Evolutionary conservation across 1,140 invertebrate species (phyloP), one percentile per base, ranked within the genome.

Genomic region (Polyergus mexicanus): DNA sequence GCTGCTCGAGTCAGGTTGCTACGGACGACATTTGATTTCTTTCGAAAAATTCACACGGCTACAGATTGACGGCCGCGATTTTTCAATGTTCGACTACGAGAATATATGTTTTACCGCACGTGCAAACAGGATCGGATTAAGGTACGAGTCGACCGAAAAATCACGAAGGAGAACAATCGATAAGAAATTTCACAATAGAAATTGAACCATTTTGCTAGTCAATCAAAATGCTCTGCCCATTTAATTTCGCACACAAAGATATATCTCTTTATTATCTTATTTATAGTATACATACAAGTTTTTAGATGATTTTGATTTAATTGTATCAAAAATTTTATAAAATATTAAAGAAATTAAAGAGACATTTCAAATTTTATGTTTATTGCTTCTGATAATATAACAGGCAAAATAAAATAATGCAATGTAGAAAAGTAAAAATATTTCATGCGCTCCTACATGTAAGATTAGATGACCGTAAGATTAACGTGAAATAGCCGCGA

Each of bases 11-110:
- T 83, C 78, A 60, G 54, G 58, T 71, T 72, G 78, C 51, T 13
- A 74, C 25, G 78, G 38, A 83, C 78, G 78, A 81, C 68, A 56
- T 83, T 83, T 83, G 78, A 83, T 83, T 83, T 83, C 78, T 83
- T 83, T 72, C 78, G 68, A 83, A 83, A 81, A 83, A 83, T 83
- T 83, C 78, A 83, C 78, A 72, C 78, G 66, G 54, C 78, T 72
- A 56, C 56, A 83, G 78, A 83, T 83, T 83, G 78, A 83, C 78
- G 68, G 72, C 68, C 56, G 19, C 78, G 71, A 83, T 83, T 83
- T 83, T 83, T 83, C 78, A 83, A 74, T 74, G 78, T n/a, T 83
- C 78, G 54, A n/a, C 66, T 71, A 56, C 28, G 54, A 41, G 78
- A 56, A 83, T 83, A 83, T 83, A 74, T 62, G 28, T 83, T 71